Base-by-base conservation (phyloP, 1,140 invertebrate genomes). In the Nasonia longicornis region DNA sequence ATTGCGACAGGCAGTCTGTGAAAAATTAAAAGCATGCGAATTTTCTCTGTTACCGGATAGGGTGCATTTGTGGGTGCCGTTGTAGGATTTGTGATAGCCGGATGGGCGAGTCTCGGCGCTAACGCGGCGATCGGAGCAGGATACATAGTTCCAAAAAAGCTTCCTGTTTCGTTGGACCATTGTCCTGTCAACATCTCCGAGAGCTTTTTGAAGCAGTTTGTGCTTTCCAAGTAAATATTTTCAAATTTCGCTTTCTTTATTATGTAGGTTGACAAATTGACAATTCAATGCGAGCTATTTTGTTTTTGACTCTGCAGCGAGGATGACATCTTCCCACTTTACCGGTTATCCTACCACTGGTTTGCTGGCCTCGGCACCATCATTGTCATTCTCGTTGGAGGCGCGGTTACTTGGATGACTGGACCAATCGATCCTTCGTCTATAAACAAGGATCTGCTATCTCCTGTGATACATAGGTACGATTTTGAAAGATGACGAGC, bases 331-430 rank as follows among this genome's bases (percentile, higher is more conserved):
- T 95, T 95, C 86, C 93, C 94, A 1, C 86, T 95, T 35, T 95
- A 95, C 88, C 92, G 94, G 22, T 85, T 95, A 35, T 95, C 94
- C 2, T 95, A 95, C 85, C 93, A 95, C 85, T 95, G 96, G 94
- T 95, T 96, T 86, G 94, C 95, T 75, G 94, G 94, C 2, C 86
- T 94, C 42, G 95, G 94, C 7, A 91, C 92, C 12, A 78, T 91
- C 2, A 91, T 93, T 0, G 93, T 95, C 0, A 86, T 96, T 26
- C 80, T 93, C 3, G 92, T 96, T 2, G 95, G 95, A 4, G 88
- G 93, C 4, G 83, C 94, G 16, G 92, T 94, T 6, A 94, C 94
- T 78, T 93, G 93, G 83, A 66, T 94, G n/a, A 95, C 95, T 38
- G 94, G 95, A 67, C 89, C 91, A 3, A 90, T 89, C n/a, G 90